These are phyloP conservation scores for Propithecus coquereli DNA, from an alignment of 2,113 vertebrate species.

Conservation along the genomic window DNA sequence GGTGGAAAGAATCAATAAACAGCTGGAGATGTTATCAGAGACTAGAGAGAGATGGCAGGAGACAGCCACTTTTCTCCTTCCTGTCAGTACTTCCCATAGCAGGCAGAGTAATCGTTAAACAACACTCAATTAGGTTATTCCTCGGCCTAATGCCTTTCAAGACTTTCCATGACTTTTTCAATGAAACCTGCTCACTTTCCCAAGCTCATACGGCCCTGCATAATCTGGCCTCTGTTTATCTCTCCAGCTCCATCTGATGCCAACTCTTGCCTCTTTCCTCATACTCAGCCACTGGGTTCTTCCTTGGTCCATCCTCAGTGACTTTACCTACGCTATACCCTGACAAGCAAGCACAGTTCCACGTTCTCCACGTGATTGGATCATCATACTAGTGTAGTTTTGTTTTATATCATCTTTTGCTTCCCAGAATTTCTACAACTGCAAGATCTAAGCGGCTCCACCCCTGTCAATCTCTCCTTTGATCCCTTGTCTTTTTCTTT, in stretches of 20 bases:
- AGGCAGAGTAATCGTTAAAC: not conserved
- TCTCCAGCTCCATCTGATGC: not conserved
- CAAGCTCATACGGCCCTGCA: not conserved
- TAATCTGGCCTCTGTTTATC: not conserved
- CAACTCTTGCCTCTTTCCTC: not conserved
- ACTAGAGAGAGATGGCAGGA: not conserved
- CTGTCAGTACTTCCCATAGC: not conserved
- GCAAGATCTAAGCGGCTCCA: not conserved
- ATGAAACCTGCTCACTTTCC: not conserved
- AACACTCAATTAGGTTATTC: not conserved
- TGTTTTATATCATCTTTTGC: not conserved
- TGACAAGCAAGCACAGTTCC: not conserved
- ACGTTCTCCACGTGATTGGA: not conserved
- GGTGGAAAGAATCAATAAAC: not conserved
- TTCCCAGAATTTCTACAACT: not conserved
- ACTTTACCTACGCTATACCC: fast-evolving
- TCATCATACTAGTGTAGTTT: not conserved
- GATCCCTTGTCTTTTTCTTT: not conserved
- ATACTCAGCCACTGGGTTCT: not conserved
- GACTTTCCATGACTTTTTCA: not conserved
- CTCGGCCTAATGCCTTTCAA: not conserved
- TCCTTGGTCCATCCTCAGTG: not conserved
- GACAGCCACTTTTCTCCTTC: not conserved
- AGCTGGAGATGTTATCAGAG: not conserved
- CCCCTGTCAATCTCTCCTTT: not conserved